Conservation (phyloP, 2,113 vertebrate species). For the Galbula dea region DNA sequence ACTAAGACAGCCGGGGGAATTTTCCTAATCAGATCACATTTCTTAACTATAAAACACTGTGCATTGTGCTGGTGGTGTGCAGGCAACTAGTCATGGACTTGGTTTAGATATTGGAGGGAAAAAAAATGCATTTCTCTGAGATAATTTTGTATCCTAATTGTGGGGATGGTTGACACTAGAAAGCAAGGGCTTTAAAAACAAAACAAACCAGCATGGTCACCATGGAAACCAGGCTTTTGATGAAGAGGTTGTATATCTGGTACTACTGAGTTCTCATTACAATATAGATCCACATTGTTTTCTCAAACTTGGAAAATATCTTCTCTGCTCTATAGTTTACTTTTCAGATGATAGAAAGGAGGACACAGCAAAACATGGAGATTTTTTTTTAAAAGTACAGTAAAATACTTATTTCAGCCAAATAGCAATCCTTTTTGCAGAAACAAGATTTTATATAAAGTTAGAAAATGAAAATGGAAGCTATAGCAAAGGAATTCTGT, state of each 20-base stretch:
- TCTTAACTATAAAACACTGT: neutral
- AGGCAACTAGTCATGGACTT: neutral
- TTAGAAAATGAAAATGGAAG: neutral
- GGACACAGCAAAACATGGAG: neutral
- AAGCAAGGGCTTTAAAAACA: neutral
- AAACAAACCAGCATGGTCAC: neutral
- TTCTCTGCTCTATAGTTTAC: neutral
- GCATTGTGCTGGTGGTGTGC: neutral
- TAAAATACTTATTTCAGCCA: neutral
- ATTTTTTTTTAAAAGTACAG: neutral
- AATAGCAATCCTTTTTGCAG: neutral
- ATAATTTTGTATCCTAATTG: neutral
- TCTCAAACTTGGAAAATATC: too few species aligned
- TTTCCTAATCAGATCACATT: neutral
- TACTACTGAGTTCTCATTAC: neutral
- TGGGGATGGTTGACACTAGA: neutral
- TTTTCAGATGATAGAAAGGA: neutral
- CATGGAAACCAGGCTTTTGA: conserved; percentile 14
- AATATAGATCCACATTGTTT: neutral
- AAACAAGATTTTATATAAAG: neutral
- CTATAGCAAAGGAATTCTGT: neutral
- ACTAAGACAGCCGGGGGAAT: neutral
- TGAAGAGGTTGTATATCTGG: neutral
- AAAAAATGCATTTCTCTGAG: neutral
- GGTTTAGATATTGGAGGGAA: neutral